phyloP scores from a whole-genome alignment of 2,888 invertebrate genomes.

The Omphaloscelis lunosa region DNA sequence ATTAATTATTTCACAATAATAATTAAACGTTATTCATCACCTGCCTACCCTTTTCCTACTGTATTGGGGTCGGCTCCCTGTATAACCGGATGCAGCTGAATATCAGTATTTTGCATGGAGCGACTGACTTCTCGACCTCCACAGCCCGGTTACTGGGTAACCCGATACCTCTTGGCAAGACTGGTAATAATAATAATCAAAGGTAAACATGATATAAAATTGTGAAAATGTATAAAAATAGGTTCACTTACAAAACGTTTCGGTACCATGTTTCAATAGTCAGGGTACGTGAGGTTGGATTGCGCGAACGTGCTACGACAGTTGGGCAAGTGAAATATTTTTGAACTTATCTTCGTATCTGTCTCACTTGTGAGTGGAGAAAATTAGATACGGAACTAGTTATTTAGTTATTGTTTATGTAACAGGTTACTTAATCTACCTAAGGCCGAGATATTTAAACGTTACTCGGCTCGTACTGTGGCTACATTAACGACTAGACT shows the following conservation, averaged over 20 bases:
- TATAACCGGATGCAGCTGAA: too few species aligned
- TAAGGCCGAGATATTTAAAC: background rate
- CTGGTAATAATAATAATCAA: too few species aligned
- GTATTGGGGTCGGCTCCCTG: too few species aligned
- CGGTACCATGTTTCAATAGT: slow-evolving; percentile 45
- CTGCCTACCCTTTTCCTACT: too few species aligned
- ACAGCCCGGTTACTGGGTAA: too few species aligned
- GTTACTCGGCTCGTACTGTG: too few species aligned
- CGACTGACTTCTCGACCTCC: too few species aligned
- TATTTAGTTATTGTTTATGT: background rate
- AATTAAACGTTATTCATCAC: too few species aligned
- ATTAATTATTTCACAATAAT: too few species aligned
- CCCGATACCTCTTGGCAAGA: too few species aligned
- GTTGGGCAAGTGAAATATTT: slow-evolving; percentile 38
- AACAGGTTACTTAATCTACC: background rate
- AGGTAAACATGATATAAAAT: background rate
- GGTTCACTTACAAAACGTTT: slow-evolving; percentile 22
- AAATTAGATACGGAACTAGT: slow-evolving; percentile 15
- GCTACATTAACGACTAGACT: too few species aligned
- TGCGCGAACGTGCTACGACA: slow-evolving; percentile 47
- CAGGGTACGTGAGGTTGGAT: slow-evolving; percentile 46
- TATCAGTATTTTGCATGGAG: too few species aligned
- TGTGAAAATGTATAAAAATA: slow-evolving; percentile 17
- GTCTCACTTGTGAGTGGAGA: background rate
- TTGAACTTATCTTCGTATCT: slow-evolving; percentile 38